Evolutionary conservation across 2,888 invertebrate genomes (phyloP).

Genomic region (Prosapia bicincta): DNA sequence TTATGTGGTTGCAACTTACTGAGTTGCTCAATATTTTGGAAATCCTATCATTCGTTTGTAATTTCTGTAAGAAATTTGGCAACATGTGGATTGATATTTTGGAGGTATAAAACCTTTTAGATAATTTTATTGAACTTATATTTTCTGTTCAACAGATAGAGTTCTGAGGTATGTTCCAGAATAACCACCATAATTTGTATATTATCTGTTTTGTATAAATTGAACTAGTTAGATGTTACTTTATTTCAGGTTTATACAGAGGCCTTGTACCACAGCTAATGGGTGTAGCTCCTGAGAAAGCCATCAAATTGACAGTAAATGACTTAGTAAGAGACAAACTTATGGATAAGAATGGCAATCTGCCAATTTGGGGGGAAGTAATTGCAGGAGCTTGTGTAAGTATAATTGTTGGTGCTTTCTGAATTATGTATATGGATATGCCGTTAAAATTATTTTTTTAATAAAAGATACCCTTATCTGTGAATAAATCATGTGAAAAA

Average conservation of each 20-base stretch:
- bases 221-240: no score
- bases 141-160: no score
- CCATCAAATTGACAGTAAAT: constrained; percentile 96
- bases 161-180: no score
- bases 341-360: constrained; percentile 78
- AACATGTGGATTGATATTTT: no score
- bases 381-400: constrained; percentile 91
- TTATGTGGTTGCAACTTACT: no score
- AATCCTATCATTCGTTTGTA: no score
- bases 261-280: constrained; percentile 94
- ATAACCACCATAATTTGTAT: no score
- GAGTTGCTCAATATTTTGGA: no score
- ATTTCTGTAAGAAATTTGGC: no score
- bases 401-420: constrained; percentile 45
- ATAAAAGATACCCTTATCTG: background rate
- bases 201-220: no score
- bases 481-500: background rate
- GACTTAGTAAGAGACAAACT: constrained; percentile 95
- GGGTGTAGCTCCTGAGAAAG: constrained; percentile 99
- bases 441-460: background rate
- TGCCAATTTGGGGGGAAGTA: constrained; percentile 81
- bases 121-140: no score
- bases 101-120: no score
- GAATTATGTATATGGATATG: constrained; percentile 3
- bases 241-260: constrained; percentile 70